These are phyloP conservation scores for Nymphicus hollandicus DNA, from an alignment of 2,113 vertebrate species.

Conservation along the genomic window DNA sequence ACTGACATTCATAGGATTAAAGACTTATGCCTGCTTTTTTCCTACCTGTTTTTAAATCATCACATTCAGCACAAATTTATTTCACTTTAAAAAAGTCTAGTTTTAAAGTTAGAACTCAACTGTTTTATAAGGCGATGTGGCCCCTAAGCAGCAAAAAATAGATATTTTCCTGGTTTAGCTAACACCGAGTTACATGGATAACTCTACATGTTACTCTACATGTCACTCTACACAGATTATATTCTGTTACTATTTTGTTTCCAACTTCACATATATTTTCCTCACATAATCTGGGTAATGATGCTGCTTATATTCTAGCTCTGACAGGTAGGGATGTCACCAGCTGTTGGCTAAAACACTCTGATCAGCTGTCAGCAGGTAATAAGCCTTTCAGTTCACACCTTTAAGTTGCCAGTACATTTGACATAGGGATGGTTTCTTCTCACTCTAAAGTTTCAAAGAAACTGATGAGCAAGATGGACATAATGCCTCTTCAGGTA, in stretches of 20 bases:
- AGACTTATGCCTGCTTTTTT: not conserved
- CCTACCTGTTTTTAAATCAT: not conserved
- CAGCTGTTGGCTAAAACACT: not conserved
- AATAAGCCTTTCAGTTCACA: slow-evolving; percentile 13
- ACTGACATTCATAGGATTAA: not conserved
- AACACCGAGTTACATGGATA: not conserved
- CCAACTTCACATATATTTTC: not conserved
- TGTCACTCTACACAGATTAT: not conserved
- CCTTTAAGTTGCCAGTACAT: not conserved
- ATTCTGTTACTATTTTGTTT: not conserved
- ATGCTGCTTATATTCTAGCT: not conserved
- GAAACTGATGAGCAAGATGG: not conserved
- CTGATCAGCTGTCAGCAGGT: not conserved
- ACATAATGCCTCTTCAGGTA: not conserved
- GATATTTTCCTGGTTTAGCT: not conserved
- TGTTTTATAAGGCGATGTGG: not conserved
- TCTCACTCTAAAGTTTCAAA: not conserved
- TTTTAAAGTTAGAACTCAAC: not conserved
- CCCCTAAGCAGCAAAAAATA: not conserved
- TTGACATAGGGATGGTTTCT: not conserved
- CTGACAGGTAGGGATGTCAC: not conserved
- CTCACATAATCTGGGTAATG: not conserved
- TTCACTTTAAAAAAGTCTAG: not conserved
- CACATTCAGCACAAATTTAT: not conserved
- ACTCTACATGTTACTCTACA: no score